These are phyloP conservation scores for Siniperca obscura DNA, from an alignment of 2,797 vertebrate species.

Conservation along the genomic window DNA sequence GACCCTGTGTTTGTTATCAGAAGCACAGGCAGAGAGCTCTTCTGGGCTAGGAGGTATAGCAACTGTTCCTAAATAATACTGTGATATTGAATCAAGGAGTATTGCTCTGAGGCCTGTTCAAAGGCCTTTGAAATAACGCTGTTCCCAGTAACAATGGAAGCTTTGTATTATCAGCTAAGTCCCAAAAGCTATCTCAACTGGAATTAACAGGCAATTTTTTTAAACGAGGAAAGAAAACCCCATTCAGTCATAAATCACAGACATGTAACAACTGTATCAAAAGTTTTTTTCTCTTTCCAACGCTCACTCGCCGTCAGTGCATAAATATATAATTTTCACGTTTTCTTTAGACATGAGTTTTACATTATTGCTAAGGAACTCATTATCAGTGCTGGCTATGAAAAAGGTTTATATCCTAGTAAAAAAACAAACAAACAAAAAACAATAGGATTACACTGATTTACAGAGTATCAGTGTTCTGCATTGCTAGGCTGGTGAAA, in stretches of 20 bases:
- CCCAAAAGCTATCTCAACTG: constrained; percentile 88
- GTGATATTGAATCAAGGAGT: constrained; percentile 72
- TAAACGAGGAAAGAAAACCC: constrained; percentile 54
- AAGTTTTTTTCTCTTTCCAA: constrained; percentile 39
- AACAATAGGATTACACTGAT: constrained; percentile 45
- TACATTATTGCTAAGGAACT: not conserved
- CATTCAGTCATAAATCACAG: constrained; percentile 60
- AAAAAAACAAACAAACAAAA: constrained; percentile 26
- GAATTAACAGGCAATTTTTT: constrained; percentile 86
- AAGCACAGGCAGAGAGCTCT: constrained; percentile 45
- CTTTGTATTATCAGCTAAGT: constrained; percentile 79
- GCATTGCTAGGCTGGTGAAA: constrained; percentile 63
- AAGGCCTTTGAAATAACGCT: constrained; percentile 85
- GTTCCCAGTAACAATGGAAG: constrained; percentile 84
- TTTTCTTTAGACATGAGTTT: constrained; percentile 28
- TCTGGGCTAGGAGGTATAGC: constrained; percentile 37
- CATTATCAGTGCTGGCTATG: constrained; percentile 1
- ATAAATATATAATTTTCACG: constrained; percentile 35
- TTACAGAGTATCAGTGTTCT: constrained; percentile 30
- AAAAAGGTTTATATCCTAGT: constrained; percentile 4
- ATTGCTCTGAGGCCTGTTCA: constrained; percentile 76
- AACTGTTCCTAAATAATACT: constrained; percentile 67
- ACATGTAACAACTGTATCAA: constrained; percentile 76
- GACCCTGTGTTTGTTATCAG: constrained; percentile 56
- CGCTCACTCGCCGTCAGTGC: constrained; percentile 12